Percentiles rank a stretch among this genome's conserved stretches.
Conservation (phyloP, 2,797 vertebrate genomes). For the Gambelia wislizenii region DNA sequence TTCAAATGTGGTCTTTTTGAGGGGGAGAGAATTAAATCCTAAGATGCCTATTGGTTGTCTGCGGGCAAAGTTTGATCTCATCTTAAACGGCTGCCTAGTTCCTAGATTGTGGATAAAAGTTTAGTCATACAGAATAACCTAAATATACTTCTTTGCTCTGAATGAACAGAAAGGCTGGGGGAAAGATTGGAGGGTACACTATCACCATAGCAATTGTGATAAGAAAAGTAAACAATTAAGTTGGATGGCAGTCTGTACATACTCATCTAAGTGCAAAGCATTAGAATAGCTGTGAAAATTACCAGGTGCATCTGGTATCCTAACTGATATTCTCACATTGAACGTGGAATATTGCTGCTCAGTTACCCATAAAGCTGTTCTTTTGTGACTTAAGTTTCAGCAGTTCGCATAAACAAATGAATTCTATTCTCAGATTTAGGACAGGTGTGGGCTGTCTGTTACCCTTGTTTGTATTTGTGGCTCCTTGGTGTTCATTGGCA, state of each 20-base stretch:
- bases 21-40: neutral
- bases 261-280: neutral
- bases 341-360: constrained; percentile 6
- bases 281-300: neutral
- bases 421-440: neutral
- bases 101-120: neutral
- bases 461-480: neutral
- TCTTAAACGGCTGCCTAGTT: neutral
- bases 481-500: too few relatives aligned
- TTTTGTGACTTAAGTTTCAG: neutral
- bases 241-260: neutral
- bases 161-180: neutral
- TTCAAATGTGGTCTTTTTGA: neutral
- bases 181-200: neutral
- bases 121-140: constrained; percentile 9
- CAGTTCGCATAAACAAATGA: neutral
- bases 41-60: neutral
- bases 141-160: neutral
- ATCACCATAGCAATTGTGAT: neutral
- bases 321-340: neutral
- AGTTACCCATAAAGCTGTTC: neutral
- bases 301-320: neutral
- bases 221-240: neutral
- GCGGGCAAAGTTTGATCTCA: neutral
- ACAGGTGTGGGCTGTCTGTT: too few relatives aligned